Evolutionary conservation across 2,797 vertebrate genomes (phyloP).

Genomic region (Oryzias dopingdopingensis): DNA sequence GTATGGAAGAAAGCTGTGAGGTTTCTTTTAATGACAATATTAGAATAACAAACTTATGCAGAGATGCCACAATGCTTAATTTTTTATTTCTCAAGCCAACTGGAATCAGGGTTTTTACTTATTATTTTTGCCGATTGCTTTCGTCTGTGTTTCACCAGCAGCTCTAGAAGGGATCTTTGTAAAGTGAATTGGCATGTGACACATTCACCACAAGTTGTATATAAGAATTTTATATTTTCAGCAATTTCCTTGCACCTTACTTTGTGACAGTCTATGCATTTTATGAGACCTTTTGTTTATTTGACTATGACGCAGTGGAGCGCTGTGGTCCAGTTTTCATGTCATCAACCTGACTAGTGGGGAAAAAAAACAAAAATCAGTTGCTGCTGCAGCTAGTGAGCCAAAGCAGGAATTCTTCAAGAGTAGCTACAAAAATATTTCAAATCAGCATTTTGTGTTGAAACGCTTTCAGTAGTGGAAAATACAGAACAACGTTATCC

Average conservation of each 20-base stretch:
- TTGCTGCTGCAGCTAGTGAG: slow-evolving; percentile 66
- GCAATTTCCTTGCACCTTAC: slow-evolving; percentile 72
- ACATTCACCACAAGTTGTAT: slow-evolving; percentile 68
- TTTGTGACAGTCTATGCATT: slow-evolving; percentile 74
- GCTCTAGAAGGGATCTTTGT: slow-evolving; percentile 70
- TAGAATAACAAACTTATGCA: slow-evolving; percentile 41
- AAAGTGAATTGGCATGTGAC: slow-evolving; percentile 61
- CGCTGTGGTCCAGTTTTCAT: slow-evolving; percentile 47
- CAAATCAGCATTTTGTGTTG: slow-evolving; percentile 40
- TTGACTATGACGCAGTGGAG: slow-evolving; percentile 47
- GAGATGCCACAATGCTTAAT: slow-evolving; percentile 33
- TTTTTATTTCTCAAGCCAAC: slow-evolving; percentile 37
- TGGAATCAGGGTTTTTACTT: slow-evolving; percentile 64
- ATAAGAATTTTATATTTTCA: slow-evolving; percentile 74
- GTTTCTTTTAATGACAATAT: slow-evolving; percentile 34
- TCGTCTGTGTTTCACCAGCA: slow-evolving; percentile 61
- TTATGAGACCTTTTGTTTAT: slow-evolving; percentile 61
- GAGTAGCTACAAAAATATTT: slow-evolving; percentile 58
- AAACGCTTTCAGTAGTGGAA: slow-evolving; percentile 30
- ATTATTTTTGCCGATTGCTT: slow-evolving; percentile 29
- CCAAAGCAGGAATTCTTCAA: slow-evolving; percentile 71
- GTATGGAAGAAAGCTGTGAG: slow-evolving; percentile 52
- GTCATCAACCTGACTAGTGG: slow-evolving; percentile 38
- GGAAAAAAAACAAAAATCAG: slow-evolving; percentile 24
- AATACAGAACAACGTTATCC: slow-evolving; percentile 43